phyloP scores from a whole-genome alignment of 2,113 vertebrate genomes.

The Addax nasomaculatus region DNA sequence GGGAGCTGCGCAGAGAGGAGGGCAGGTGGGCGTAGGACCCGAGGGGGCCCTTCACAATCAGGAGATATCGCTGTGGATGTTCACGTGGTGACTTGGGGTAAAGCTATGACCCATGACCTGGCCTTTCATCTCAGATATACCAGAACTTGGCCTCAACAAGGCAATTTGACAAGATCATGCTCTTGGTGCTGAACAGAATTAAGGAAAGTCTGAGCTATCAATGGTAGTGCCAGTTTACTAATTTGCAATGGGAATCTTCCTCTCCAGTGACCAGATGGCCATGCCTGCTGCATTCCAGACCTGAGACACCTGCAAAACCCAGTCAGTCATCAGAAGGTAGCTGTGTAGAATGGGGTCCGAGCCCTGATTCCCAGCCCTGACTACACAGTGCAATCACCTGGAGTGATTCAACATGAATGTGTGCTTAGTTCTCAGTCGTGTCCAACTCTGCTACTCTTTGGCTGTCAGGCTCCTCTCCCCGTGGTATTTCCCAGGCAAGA shows the following conservation, averaged over 20 bases:
- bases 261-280: background rate
- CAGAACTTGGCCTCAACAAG: background rate
- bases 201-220: background rate
- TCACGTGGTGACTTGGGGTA: background rate
- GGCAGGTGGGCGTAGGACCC: background rate
- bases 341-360: background rate
- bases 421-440: background rate
- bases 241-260: background rate
- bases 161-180: background rate
- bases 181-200: background rate
- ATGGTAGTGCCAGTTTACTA: background rate
- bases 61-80: background rate
- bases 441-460: background rate
- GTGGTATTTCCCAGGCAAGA: background rate
- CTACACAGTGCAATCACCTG: no score
- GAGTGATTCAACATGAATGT: background rate
- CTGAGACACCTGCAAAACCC: background rate
- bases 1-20: constrained; percentile 6
- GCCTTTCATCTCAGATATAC: background rate
- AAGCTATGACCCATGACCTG: background rate
- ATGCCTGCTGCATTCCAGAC: background rate
- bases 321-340: background rate
- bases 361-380: background rate
- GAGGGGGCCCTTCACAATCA: background rate
- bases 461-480: background rate